A percentile compares a stretch with the other conserved stretches of the same genome.
phyloP scores from a whole-genome alignment of 2,888 invertebrate species.

The Tridacna crocea region DNA sequence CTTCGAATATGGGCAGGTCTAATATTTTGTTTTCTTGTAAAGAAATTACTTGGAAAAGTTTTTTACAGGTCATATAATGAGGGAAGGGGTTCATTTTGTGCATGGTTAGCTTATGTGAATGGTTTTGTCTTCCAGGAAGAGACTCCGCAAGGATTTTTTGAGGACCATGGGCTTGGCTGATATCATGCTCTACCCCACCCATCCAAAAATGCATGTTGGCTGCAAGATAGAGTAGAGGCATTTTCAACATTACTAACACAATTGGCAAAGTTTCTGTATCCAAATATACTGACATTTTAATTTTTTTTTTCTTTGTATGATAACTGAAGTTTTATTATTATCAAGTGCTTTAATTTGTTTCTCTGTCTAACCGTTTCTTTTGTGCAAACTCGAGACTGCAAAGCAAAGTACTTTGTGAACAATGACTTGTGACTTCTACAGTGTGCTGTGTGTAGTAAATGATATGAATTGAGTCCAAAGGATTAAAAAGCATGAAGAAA shows the following conservation, averaged over 20 bases:
- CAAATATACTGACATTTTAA: neutral
- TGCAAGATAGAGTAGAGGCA: conserved; percentile 3
- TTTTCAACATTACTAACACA: conserved; percentile 24
- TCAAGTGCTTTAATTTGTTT: no score
- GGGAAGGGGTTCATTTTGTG: neutral
- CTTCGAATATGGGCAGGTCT: no score
- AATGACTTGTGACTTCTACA: no score
- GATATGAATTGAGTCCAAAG: no score
- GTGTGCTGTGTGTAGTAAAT: no score
- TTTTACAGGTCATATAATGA: no score
- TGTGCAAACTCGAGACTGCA: no score
- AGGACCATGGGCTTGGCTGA: conserved; percentile 98
- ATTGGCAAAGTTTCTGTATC: neutral
- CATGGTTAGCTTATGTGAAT: conserved; percentile 20
- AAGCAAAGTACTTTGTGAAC: no score
- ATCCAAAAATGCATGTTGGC: conserved; percentile 22
- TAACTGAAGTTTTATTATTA: neutral
- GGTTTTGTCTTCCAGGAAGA: conserved; percentile 90
- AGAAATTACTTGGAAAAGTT: no score
- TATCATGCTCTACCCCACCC: conserved; percentile 43
- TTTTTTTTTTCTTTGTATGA: neutral
- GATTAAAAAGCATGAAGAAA: no score
- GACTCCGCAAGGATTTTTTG: conserved; percentile 99
- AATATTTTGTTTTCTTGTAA: no score
- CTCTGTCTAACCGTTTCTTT: no score